A percentile compares a stretch with the other conserved stretches of the same genome.
Evolutionary conservation across 2,797 vertebrate genomes (phyloP).

Genomic region (Scolopax rusticola): DNA sequence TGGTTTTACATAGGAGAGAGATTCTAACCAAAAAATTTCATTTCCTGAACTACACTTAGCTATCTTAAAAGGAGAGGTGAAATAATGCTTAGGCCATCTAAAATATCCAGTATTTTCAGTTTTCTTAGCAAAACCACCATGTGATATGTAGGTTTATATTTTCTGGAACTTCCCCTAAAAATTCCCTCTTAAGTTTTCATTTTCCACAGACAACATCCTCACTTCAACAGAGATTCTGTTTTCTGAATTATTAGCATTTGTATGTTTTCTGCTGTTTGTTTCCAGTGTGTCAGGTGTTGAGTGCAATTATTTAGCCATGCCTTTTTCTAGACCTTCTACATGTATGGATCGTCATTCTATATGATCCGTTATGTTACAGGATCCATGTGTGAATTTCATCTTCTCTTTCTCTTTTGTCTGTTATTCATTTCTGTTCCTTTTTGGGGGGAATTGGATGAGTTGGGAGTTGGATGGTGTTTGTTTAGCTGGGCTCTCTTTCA

Average conservation of each 20-base stretch:
- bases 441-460: neutral
- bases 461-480: neutral
- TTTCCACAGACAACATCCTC: neutral
- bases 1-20: neutral
- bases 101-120: neutral
- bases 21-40: neutral
- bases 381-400: neutral
- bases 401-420: neutral
- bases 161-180: neutral
- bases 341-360: rapidly evolving
- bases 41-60: neutral
- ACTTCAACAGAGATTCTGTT: neutral
- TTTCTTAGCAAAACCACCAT: neutral
- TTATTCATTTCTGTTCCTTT: conserved; percentile 8
- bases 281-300: conserved; percentile 59
- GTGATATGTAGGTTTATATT: neutral
- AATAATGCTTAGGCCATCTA: neutral
- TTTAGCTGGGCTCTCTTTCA: neutral
- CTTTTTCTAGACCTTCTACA: neutral
- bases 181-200: neutral
- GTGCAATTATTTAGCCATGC: conserved; percentile 57
- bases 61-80: neutral
- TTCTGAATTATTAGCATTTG: conserved; percentile 11
- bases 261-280: neutral
- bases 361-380: too few relatives aligned